A percentile compares a stretch with the other conserved stretches of the same genome.
These are phyloP conservation scores for Meleagris gallopavo DNA, from an alignment of 2,113 vertebrate genomes.

Conservation along the genomic window DNA sequence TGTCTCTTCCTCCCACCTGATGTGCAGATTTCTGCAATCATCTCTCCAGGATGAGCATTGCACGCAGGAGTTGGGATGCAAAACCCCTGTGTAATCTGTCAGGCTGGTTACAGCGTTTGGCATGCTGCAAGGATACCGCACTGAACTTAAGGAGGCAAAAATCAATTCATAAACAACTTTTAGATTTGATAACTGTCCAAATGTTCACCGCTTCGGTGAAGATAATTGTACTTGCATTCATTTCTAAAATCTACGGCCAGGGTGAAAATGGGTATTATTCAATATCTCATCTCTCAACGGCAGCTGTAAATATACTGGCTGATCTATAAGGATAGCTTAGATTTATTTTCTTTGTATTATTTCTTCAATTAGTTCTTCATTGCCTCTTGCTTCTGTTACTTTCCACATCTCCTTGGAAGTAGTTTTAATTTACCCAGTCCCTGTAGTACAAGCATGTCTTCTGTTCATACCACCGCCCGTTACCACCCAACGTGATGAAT, in stretches of 20 bases:
- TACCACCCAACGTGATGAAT: background rate
- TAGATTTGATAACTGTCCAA: conserved; percentile 54
- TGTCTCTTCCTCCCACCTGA: background rate
- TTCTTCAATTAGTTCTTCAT: conserved; percentile 18
- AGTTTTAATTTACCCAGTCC: conserved; percentile 3
- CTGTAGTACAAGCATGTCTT: background rate
- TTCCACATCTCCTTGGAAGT: background rate
- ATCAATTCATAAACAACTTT: conserved; percentile 54
- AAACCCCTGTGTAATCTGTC: conserved; percentile 23
- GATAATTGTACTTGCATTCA: conserved; percentile 29
- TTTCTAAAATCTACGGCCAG: conserved; percentile 35
- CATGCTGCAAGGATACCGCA: conserved; percentile 24
- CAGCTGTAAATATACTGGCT: conserved; percentile 31
- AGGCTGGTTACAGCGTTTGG: conserved; percentile 22
- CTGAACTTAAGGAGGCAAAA: conserved; percentile 56
- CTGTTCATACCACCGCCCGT: background rate
- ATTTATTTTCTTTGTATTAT: conserved; percentile 17
- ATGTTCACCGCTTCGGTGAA: conserved; percentile 18
- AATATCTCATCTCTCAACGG: conserved; percentile 54
- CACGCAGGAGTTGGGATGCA: conserved; percentile 1
- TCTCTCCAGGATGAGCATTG: background rate
- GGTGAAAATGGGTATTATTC: conserved; percentile 39
- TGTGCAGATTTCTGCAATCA: background rate
- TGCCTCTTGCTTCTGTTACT: background rate
- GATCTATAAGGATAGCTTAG: conserved; percentile 25